A percentile compares a stretch with the other conserved stretches of the same genome.
phyloP scores from a whole-genome alignment of 2,113 vertebrate genomes.

The Hyaena hyaena region DNA sequence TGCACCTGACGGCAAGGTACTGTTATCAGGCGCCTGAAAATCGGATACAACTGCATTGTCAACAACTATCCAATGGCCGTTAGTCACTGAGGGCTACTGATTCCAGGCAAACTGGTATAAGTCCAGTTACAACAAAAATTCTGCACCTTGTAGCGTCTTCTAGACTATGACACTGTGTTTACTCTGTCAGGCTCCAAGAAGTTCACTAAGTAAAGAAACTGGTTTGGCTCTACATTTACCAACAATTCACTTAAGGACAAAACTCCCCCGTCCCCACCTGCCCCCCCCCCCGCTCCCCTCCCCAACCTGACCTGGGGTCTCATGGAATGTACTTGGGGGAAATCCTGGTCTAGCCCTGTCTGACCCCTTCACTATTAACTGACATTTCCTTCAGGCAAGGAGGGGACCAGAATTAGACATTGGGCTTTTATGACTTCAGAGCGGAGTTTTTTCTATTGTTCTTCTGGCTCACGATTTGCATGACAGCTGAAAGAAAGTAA shows the following conservation, averaged over 20 bases:
- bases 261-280: rapidly evolving
- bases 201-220: background rate
- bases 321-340: rapidly evolving
- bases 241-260: background rate
- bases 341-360: background rate
- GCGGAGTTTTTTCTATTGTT: background rate
- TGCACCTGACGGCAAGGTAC: background rate
- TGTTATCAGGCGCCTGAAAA: background rate
- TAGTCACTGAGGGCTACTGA: background rate
- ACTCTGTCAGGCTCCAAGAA: rapidly evolving
- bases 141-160: rapidly evolving
- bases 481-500: constrained; percentile 59
- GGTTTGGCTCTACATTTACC: background rate
- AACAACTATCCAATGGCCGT: rapidly evolving
- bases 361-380: background rate
- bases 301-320: background rate
- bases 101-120: background rate
- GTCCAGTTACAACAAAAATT: background rate
- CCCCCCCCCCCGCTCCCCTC: rapidly evolving
- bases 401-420: background rate
- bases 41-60: rapidly evolving
- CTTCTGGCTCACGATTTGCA: constrained; percentile 60
- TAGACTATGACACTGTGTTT: rapidly evolving
- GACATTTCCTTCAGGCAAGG: background rate
- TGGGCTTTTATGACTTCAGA: background rate